Base-by-base conservation (phyloP, 1,140 invertebrate genomes). In the Drosophila nikananu region DNA sequence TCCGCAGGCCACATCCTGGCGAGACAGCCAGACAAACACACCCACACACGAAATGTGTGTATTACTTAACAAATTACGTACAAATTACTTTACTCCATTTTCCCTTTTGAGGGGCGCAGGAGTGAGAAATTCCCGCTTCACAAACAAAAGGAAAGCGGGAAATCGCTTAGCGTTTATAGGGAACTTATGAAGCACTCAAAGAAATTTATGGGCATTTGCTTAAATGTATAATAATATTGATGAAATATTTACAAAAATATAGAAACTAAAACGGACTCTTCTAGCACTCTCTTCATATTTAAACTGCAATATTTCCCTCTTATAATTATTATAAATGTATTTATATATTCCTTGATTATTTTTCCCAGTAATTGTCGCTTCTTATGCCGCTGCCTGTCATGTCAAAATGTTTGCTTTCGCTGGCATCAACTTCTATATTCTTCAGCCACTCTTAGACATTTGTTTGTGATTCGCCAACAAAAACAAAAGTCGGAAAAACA, bases 1-100 rank as follows among this genome's bases (percentile, higher is more conserved):
- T 73, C 81, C 66, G 41, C 62, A 51, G 19, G 52, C 77, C 80
- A 82, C 83, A 86, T 87, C 83, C 83, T 77, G 84, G 21, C 72
- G 81, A 86, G 86, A 86, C 86, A 82, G 72, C 52, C 78, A 80
- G 67, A 59, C 86, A 91, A 86, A 91, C 68, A 58, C 30, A 2
- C 30, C 2, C 27, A 39, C 39, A 65, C n/a, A 62, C 21, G 15
- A 27, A 73, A 39, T 60, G 67, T 70, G 42, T 80, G 63, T 82
- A 82, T 90, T 90, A 86, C 86, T 91, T 90, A 90, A 90, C 86
- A 90, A 90, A 90, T 90, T 90, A 90, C 86, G 90, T 90, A 90
- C 71, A 89, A 89, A 86, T 90, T 89, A 90, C 86, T 89, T 90
- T 90, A 77, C 81, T 86, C 39, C 58, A 51, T 68, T 55, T 54